Evolutionary conservation across 2,888 invertebrate genomes (phyloP), one percentile per base, ranked within the genome.

Genomic region (Drosophila borborema): DNA sequence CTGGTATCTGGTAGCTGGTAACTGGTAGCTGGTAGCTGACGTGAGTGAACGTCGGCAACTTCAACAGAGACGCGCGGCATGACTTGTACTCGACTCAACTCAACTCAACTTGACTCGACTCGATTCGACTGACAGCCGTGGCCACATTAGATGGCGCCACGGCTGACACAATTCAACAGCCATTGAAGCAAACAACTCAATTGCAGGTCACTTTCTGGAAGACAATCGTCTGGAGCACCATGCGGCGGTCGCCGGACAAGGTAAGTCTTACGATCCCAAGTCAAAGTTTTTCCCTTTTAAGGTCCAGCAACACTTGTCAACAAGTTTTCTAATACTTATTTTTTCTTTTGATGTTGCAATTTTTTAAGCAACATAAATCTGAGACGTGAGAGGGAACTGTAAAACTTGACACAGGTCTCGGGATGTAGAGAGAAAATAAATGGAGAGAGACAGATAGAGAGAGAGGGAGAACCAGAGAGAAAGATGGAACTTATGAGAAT

Each of bases 221-320:
- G 93, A 93, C 84, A 93, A 92, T 78, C 92, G 93, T 55, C 84
- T 93, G 81, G 93, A 93, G 75, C 93, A 93, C 89, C 93, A 93
- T 86, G 88, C 91, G 48, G 89, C 90, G 38, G 87, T 90, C 38
- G 80, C 90, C 56, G 92, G 92, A 75, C 92, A 92, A 84, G 91
- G 92, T 84, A 89, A 90, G 89, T 82, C 71, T 64, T 40, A 59
- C 56, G 72, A 46, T 23, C 54, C 59, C 64, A 71, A 67, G 72
- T 36, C 28, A 23, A 34, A 23, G 51, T 38, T 38, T 2, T 49
- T 54, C 68, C 91, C 80, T 72, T 91, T 76, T 89, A 89, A 75
- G 90, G 90, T 40, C 62, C 64, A 16, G 58, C 28, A 43, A 64
- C 68, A 86, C 77, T 70, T 89, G 93, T 74, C 92, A 93, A 86